Base-by-base conservation (phyloP, 2,888 invertebrate species). In the Drosophila emarginata region DNA sequence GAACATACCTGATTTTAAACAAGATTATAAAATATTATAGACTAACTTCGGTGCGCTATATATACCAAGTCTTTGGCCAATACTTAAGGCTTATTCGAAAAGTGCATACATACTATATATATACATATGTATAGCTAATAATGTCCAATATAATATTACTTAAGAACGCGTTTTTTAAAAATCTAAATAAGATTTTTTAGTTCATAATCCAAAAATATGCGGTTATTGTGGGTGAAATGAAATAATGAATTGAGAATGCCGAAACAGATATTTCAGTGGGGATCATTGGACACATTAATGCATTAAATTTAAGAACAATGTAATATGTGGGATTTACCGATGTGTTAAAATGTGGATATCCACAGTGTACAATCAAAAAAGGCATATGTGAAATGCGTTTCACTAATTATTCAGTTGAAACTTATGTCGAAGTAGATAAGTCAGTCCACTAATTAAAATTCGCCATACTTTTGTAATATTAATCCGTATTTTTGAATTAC, bases 281-380 rank as follows among this genome's bases (percentile, higher is more conserved):
- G 4, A 45, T 45, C 40, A 18, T 45, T 11, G 40, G 15, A 18
- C 15, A 45, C 15, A 45, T 15, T 45, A 15, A 9, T 45, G 40
- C 40, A 45, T 18, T 45, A 7, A 45, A 18, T 45, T 18, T 14
- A 45, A 15, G n/a, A 15, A 45, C 4, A 45, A 45, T 45, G 45
- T 45, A 21, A 45, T 15, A 6, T 45, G 18, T 45, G 45, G 11
- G 12, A 11, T 45, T 45, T 45, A 7, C 45, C 45, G 1, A 18
- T 45, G 18, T 45, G 45, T 45, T 45, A 45, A 21, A 45, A 45
- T 45, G 45, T 45, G 45, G 21, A 21, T 45, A 45, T 9, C 45
- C 45, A 45, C 45, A 45, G 45, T 45, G 45, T 45, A 45, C 45
- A 45, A 45, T 45, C 45, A 45, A 45, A 45, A 32, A 45, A 45